A percentile compares a stretch with the other conserved stretches of the same genome.
Evolutionary conservation across 2,888 invertebrate species (phyloP).

Genomic region (Trilocha varians): DNA sequence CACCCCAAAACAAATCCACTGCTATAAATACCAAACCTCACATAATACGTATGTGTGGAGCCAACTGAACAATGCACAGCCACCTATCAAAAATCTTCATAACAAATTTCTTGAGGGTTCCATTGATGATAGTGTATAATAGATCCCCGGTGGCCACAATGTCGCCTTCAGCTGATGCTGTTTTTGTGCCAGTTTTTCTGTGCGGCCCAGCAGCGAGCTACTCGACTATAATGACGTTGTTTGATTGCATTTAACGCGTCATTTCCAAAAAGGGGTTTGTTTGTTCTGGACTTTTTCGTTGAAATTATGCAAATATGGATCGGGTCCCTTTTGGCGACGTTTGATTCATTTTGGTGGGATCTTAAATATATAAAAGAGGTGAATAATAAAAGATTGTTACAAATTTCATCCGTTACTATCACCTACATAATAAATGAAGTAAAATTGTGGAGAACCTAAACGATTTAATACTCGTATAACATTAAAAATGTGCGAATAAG

Average conservation of each 20-base stretch:
- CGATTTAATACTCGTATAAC: too few relatives aligned
- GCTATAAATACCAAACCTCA: slow-evolving; percentile 40
- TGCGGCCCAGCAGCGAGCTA: slow-evolving; percentile 29
- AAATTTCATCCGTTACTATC: too few relatives aligned
- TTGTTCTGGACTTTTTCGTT: slow-evolving; percentile 39
- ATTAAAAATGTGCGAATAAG: slow-evolving; percentile 15
- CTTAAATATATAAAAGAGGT: too few relatives aligned
- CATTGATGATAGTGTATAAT: slow-evolving; percentile 41
- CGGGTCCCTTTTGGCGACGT: slow-evolving; percentile 5
- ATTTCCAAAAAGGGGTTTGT: slow-evolving; percentile 51
- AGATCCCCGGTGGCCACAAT: slow-evolving; percentile 52
- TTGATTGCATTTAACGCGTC: slow-evolving; percentile 60
- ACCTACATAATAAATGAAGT: too few relatives aligned
- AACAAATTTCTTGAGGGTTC: slow-evolving; percentile 61
- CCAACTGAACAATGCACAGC: slow-evolving; percentile 24
- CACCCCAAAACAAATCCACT: slow-evolving; percentile 48
- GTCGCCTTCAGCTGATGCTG: slow-evolving; percentile 44
- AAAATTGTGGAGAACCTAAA: too few relatives aligned
- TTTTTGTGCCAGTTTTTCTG: slow-evolving; percentile 49
- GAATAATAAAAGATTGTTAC: too few relatives aligned
- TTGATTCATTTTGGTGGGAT: too few relatives aligned
- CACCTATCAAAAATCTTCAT: slow-evolving; percentile 47
- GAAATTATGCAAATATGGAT: slow-evolving; percentile 52
- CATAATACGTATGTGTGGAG: slow-evolving; percentile 21
- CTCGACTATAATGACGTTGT: slow-evolving; percentile 56